Conservation (phyloP, 2,888 invertebrate species). For the Malacosoma neustria region DNA sequence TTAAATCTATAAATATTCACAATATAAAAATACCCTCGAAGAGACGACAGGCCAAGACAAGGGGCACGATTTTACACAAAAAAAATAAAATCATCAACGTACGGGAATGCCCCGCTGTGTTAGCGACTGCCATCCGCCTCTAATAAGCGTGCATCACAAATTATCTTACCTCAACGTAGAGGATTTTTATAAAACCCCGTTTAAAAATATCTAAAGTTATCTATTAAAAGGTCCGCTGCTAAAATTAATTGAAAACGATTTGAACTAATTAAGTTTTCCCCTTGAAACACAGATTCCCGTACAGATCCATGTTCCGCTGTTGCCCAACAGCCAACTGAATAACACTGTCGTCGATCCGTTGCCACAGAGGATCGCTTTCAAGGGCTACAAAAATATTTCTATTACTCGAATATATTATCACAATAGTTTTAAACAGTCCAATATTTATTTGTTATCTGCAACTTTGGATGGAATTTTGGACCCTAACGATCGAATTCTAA, state of each 20-base stretch:
- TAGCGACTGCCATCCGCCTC: constrained; percentile 69
- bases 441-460: constrained; percentile 48
- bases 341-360: constrained; percentile 21
- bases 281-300: constrained; percentile 71
- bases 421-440: constrained; percentile 54
- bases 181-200: constrained; percentile 32
- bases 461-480: constrained; percentile 70
- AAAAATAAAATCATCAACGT: constrained; percentile 67
- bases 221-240: constrained; percentile 3
- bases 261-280: constrained; percentile 67
- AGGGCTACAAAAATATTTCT: constrained; percentile 51
- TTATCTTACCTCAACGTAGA: constrained; percentile 38
- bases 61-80: constrained; percentile 72
- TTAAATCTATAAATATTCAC: constrained; percentile 56
- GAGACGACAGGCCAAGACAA: constrained; percentile 74
- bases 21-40: constrained; percentile 58
- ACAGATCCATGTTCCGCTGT: constrained; percentile 59
- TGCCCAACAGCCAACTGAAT: constrained; percentile 30
- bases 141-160: constrained; percentile 66
- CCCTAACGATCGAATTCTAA: constrained; percentile 58
- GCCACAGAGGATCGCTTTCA: constrained; percentile 54
- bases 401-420: constrained; percentile 52
- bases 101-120: constrained; percentile 69
- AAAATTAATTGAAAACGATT: constrained; percentile 18
- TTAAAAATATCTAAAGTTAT: neutral